These are phyloP conservation scores for Felis catus DNA, from an alignment of 2,113 vertebrate genomes.

Conservation along the genomic window DNA sequence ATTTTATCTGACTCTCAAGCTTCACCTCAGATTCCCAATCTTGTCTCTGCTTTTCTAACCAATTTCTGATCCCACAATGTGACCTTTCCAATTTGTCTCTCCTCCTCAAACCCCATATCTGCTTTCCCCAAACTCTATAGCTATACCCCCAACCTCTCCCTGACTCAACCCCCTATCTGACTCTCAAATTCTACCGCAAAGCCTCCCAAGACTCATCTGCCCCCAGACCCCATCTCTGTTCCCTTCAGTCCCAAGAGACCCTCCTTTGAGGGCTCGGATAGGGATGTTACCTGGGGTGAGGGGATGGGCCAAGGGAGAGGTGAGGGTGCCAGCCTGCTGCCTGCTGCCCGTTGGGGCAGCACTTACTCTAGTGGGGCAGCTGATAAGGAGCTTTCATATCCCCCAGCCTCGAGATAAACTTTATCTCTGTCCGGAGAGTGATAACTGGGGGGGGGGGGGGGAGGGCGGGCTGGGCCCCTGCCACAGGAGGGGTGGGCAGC, in stretches of 20 bases:
- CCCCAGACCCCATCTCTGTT: not conserved
- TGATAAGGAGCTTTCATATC: conserved; percentile 81
- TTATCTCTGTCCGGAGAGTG: conserved; percentile 79
- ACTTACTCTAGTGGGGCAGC: conserved; percentile 73
- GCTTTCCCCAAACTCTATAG: conserved; percentile 13
- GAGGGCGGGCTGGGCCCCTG: conserved; percentile 33
- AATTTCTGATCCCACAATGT: conserved; percentile 31
- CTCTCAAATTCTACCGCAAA: not conserved
- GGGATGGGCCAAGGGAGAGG: conserved; percentile 65
- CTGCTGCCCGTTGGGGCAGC: conserved; percentile 60
- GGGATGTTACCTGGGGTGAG: conserved; percentile 74
- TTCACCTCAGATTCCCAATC: conserved; percentile 23
- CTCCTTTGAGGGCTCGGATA: conserved; percentile 9
- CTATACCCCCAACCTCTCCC: not conserved
- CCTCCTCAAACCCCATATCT: not conserved
- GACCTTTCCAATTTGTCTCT: conserved; percentile 1
- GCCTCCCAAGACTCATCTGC: not conserved
- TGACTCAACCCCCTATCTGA: not conserved
- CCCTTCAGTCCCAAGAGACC: not conserved
- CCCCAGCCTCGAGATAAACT: conserved; percentile 77
- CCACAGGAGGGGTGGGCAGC: conserved; percentile 55
- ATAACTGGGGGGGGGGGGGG: conserved; percentile 65
- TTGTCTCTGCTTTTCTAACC: not conserved
- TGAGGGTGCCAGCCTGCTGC: conserved; percentile 55
- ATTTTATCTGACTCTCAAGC: not conserved